A percentile compares a stretch with the other conserved stretches of the same genome.
Evolutionary conservation across 2,113 vertebrate species (phyloP).

Genomic region (Tetraodon nigroviridis): DNA sequence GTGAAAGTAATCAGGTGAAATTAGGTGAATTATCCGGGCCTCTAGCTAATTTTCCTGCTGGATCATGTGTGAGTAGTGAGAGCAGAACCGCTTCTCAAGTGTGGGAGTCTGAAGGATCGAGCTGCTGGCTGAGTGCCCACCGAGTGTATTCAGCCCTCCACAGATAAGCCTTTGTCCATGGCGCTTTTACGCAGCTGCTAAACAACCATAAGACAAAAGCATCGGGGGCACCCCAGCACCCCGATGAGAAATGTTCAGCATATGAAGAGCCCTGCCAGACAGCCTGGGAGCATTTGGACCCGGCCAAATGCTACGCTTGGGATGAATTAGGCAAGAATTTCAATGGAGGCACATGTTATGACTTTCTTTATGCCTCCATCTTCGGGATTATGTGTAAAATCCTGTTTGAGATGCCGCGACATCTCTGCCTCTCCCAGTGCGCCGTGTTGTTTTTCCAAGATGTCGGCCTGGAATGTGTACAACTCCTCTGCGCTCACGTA

Average conservation of each 20-base stretch:
- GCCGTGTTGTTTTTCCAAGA: conserved; percentile 8
- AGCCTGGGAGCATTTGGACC: conserved; percentile 42
- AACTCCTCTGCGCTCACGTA: conserved; percentile 31
- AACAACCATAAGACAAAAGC: conserved; percentile 79
- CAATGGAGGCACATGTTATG: conserved; percentile 36
- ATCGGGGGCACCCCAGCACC: conserved; percentile 72
- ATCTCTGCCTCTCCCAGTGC: conserved; percentile 3
- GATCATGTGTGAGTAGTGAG: conserved; percentile 54
- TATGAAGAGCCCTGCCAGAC: conserved; percentile 60
- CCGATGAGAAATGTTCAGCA: conserved; percentile 72
- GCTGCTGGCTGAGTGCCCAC: conserved; percentile 81
- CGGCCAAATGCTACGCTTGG: conserved; percentile 51
- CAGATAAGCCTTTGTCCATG: conserved; percentile 85
- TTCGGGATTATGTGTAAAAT: conserved; percentile 10
- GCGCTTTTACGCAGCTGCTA: conserved; percentile 74
- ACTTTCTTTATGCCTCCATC: conserved; percentile 17
- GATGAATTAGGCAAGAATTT: conserved; percentile 50
- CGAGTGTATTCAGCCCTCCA: conserved; percentile 82
- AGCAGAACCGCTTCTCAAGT: conserved; percentile 60
- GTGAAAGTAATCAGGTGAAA: conserved; percentile 28
- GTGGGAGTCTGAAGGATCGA: conserved; percentile 73
- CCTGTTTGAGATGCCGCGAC: background rate
- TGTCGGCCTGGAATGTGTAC: conserved; percentile 35
- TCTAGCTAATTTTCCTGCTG: conserved; percentile 43
- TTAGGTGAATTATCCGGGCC: conserved; percentile 22